A percentile compares a stretch with the other conserved stretches of the same genome.
phyloP scores from a whole-genome alignment of 2,797 vertebrate genomes.

The Silurus aristotelis region DNA sequence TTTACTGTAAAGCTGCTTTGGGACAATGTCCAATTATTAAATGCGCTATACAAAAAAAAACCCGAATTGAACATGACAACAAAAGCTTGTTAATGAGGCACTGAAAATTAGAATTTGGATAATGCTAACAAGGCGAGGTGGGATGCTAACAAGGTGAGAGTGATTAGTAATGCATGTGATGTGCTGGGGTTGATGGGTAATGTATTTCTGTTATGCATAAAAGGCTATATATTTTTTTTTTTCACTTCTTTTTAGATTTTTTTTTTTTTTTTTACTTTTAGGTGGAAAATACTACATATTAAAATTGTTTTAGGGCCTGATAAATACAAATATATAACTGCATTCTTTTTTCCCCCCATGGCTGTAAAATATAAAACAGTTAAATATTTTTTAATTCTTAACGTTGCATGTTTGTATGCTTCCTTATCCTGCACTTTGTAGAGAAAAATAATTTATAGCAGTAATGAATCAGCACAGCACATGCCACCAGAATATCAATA shows the following conservation, averaged over 20 bases:
- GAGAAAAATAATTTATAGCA: slow-evolving; percentile 39
- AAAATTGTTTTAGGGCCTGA: background rate
- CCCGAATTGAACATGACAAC: too few relatives aligned
- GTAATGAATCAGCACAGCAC: slow-evolving; percentile 49
- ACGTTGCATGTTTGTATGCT: slow-evolving; percentile 44
- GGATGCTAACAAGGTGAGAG: background rate
- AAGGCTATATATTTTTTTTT: background rate
- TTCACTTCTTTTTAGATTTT: background rate
- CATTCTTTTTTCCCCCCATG: background rate
- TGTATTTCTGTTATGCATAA: background rate
- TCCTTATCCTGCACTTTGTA: slow-evolving; percentile 39
- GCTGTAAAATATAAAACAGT: background rate
- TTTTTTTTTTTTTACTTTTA: background rate
- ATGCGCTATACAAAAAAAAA: too few relatives aligned
- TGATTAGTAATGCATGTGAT: background rate
- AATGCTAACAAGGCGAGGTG: background rate
- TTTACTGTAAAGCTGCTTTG: too few relatives aligned
- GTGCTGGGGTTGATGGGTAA: background rate
- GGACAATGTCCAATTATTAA: too few relatives aligned
- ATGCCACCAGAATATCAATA: slow-evolving; percentile 48
- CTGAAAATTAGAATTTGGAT: too few relatives aligned
- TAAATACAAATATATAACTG: background rate
- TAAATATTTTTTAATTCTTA: slow-evolving; percentile 32
- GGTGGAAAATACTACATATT: background rate
- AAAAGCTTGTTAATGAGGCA: too few relatives aligned